Base-by-base conservation (phyloP, 2,888 invertebrate genomes). In the Diadegma fenestrale region DNA sequence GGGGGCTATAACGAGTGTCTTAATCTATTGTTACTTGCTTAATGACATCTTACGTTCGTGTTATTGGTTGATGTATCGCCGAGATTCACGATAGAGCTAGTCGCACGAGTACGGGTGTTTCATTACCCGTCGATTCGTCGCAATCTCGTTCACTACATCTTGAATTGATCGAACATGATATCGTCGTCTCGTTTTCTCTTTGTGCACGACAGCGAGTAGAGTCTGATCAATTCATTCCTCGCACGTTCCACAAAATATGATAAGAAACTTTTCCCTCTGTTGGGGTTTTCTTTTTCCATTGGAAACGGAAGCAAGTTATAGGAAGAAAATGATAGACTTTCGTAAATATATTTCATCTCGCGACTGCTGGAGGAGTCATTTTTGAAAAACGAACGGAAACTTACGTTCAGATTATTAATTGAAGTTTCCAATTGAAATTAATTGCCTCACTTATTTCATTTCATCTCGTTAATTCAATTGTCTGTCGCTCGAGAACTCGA, bases 11-110 rank as follows among this genome's bases (percentile, higher is more conserved):
- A 80, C 66, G 68, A 45, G 43, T 63, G 63, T 68, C 68, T 68
- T 69, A 84, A 81, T 75, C 76, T 71, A 81, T 54, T 51, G 64
- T 45, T 51, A 54, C n/a, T 22, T 48, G 37, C n/a, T 61, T 71
- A 48, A 84, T 63, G 51, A 54, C 68, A 61, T 48, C 26, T 33
- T 45, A 68, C 71, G 33, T 76, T 69, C 63, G 58, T 43, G 19
- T 33, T n/a, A n/a, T n/a, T 41, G 17, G 7, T 19, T 43, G 41
- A 43, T 64, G 45, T 43, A 66, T 54, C 64, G 43, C 22, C 45
- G 33, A 30, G 80, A 63, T 63, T 72, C 64, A 68, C 37, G 54
- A 30, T 64, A 17, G 41, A 43, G 48, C 71, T 64, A 58, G 51
- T 63, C 17, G 17, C 22, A 4, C 17, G 41, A 41, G 19, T n/a